A percentile compares a stretch with the other conserved stretches of the same genome.
These are phyloP conservation scores for Sturmia bella DNA, from an alignment of 2,888 invertebrate species.

Conservation along the genomic window DNA sequence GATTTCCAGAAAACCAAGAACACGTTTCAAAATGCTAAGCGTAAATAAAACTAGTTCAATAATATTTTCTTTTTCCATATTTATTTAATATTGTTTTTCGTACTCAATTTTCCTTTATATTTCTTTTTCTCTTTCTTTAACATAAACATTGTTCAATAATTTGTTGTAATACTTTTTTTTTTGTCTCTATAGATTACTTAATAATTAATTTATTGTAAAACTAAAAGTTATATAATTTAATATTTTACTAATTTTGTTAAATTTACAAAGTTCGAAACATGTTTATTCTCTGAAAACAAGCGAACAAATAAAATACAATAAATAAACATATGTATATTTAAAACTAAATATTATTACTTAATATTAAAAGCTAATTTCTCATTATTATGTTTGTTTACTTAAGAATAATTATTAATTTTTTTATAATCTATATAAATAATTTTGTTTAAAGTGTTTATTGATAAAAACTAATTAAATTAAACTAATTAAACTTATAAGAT, in stretches of 20 bases:
- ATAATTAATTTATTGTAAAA: conserved; percentile 43
- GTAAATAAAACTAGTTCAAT: background rate
- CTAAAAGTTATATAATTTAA: conserved; percentile 30
- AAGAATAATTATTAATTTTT: conserved; percentile 36
- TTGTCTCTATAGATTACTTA: conserved; percentile 59
- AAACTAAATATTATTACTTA: background rate
- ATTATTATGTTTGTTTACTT: conserved; percentile 19
- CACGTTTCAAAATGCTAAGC: background rate
- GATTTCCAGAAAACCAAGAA: too few relatives aligned
- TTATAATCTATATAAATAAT: conserved; percentile 37
- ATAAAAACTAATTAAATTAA: conserved; percentile 27
- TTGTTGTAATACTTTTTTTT: conserved; percentile 58
- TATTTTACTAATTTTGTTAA: conserved; percentile 64
- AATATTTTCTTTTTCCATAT: conserved; percentile 54
- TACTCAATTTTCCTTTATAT: conserved; percentile 56
- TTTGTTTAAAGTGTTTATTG: conserved; percentile 18
- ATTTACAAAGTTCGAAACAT: conserved; percentile 64
- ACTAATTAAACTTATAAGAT: conserved; percentile 41
- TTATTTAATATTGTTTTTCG: conserved; percentile 59
- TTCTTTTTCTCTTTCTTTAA: conserved; percentile 48
- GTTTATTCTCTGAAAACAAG: background rate
- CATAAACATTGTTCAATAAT: conserved; percentile 61
- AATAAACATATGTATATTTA: background rate
- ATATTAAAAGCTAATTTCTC: conserved; percentile 24
- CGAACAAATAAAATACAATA: background rate